phyloP scores from a whole-genome alignment of 2,888 invertebrate genomes.

The Ophion ventricosus region DNA sequence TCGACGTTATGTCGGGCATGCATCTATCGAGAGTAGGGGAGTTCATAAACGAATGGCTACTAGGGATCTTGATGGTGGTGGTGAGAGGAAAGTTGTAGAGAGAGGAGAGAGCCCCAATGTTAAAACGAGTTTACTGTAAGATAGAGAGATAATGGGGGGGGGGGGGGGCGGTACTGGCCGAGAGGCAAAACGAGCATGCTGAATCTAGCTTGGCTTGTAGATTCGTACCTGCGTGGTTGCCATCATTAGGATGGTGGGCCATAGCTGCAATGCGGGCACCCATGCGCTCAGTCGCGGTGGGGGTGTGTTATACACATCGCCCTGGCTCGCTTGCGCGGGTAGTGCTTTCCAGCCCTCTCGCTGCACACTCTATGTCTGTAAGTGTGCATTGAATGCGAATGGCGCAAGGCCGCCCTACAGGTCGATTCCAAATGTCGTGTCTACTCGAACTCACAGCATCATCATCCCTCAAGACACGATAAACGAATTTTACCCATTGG shows the following conservation, averaged over 20 bases:
- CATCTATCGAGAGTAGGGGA: slow-evolving; percentile 8
- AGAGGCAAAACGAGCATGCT: slow-evolving; percentile 51
- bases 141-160: slow-evolving; percentile 16
- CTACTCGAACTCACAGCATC: background rate
- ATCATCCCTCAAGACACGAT: background rate
- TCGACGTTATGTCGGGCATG: slow-evolving; percentile 25
- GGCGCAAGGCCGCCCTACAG: slow-evolving; percentile 50
- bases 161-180: slow-evolving; percentile 42
- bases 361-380: slow-evolving; percentile 42
- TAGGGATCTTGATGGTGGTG: slow-evolving; percentile 24
- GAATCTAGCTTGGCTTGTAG: slow-evolving; percentile 66
- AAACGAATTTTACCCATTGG: background rate
- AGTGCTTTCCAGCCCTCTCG: slow-evolving; percentile 27
- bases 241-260: slow-evolving; percentile 82
- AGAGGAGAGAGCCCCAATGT: slow-evolving; percentile 31
- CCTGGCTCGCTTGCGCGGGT: slow-evolving; percentile 54
- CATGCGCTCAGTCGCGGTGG: slow-evolving; percentile 74
- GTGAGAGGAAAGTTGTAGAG: slow-evolving; percentile 35
- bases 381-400: slow-evolving; percentile 52
- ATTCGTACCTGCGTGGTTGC: slow-evolving; percentile 80
- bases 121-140: slow-evolving; percentile 2
- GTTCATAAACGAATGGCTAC: slow-evolving; percentile 50
- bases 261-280: slow-evolving; percentile 82
- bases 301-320: slow-evolving; percentile 56
- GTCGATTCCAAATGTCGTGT: slow-evolving; percentile 39